Percentiles rank a stretch among this genome's conserved stretches.
Evolutionary conservation across 2,888 invertebrate genomes (phyloP).

Genomic region (Chloroclysta siterata): DNA sequence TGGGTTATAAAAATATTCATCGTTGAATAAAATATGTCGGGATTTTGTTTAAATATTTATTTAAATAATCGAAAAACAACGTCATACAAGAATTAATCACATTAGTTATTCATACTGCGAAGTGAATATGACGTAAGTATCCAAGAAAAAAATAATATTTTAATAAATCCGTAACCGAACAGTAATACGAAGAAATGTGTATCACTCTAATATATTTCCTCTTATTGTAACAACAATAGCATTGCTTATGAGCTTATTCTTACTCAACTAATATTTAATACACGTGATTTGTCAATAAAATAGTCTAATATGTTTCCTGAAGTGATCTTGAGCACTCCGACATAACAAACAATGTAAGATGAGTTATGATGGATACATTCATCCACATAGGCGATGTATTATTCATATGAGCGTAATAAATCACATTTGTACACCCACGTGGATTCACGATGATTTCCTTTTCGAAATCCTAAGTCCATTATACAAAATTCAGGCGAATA

Average conservation of each 20-base stretch:
- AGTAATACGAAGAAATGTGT: slow-evolving; percentile 8
- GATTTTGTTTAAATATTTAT: no score
- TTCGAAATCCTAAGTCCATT: slow-evolving; percentile 58
- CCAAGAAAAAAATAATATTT: neutral
- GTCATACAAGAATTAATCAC: neutral
- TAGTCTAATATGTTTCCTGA: slow-evolving; percentile 46
- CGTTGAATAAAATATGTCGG: no score
- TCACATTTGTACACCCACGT: slow-evolving; percentile 59
- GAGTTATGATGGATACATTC: slow-evolving; percentile 57
- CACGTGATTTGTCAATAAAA: slow-evolving; percentile 41
- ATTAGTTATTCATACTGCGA: neutral
- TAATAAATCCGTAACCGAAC: neutral
- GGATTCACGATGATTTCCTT: slow-evolving; percentile 60
- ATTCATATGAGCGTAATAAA: slow-evolving; percentile 69
- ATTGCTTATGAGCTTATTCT: slow-evolving; percentile 14
- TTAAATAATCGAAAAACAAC: no score
- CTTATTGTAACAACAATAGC: slow-evolving; percentile 4
- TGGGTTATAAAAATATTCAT: no score
- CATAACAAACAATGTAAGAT: slow-evolving; percentile 54
- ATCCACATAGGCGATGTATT: slow-evolving; percentile 63
- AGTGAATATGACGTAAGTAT: neutral
- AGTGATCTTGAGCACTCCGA: slow-evolving; percentile 41
- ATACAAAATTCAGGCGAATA: slow-evolving; percentile 53
- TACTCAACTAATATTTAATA: slow-evolving; percentile 17
- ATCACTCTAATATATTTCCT: slow-evolving; percentile 2